Conservation (phyloP, 2,797 vertebrate genomes). For the Semotilus atromaculatus region DNA sequence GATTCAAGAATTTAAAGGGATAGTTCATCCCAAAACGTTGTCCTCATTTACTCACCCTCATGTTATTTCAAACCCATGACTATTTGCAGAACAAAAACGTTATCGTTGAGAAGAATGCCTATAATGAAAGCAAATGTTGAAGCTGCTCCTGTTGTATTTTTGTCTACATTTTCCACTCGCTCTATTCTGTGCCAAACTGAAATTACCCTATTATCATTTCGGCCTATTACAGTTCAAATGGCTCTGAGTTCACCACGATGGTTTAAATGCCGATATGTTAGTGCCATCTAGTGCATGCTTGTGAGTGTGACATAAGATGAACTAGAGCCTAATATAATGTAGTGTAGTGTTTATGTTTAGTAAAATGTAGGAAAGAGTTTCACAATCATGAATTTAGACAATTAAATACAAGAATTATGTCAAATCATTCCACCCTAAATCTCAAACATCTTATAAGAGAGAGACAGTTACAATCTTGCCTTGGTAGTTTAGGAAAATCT, state of each 20-base stretch:
- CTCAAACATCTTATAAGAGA: not conserved
- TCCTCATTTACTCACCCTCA: not conserved
- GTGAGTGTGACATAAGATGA: not conserved
- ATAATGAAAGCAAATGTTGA: not conserved
- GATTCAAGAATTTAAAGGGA: not conserved
- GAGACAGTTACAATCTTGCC: not conserved
- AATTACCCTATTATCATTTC: not conserved
- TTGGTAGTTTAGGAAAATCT: not conserved
- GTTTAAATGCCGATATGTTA: not conserved
- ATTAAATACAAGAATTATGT: not conserved
- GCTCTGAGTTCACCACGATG: not conserved
- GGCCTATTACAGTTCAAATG: not conserved
- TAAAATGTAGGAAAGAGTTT: not conserved
- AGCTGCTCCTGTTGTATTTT: not conserved
- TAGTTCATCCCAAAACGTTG: not conserved
- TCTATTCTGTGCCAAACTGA: not conserved
- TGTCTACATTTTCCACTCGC: too few species aligned
- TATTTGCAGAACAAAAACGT: not conserved
- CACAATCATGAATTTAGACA: not conserved
- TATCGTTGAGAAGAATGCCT: not conserved
- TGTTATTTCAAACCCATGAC: not conserved
- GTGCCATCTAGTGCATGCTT: constrained; percentile 29
- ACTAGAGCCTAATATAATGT: not conserved
- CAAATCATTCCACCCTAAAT: not conserved
- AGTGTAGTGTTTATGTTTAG: not conserved